These are phyloP conservation scores for Athetis lepigone DNA, from an alignment of 2,888 invertebrate genomes.

Conservation along the genomic window DNA sequence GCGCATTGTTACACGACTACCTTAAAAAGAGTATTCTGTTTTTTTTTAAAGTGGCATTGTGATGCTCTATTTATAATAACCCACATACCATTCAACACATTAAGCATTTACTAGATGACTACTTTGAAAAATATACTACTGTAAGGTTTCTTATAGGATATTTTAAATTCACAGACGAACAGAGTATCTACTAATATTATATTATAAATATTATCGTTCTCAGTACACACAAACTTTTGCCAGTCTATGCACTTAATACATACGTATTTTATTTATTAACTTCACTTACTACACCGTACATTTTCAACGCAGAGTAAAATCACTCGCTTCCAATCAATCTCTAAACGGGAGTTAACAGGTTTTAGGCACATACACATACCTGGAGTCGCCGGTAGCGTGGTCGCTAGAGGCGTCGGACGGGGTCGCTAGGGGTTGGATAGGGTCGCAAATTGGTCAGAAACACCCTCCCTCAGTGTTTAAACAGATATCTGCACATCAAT, in stretches of 20 bases:
- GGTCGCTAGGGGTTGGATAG: conserved; percentile 57
- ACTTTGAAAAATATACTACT: too few species aligned
- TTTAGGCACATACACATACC: conserved; percentile 66
- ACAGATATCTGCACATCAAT: conserved; percentile 60
- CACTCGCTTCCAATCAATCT: conserved; percentile 55
- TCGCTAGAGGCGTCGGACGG: conserved; percentile 58
- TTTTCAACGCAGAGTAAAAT: conserved; percentile 3
- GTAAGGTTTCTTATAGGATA: too few species aligned
- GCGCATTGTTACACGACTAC: not conserved
- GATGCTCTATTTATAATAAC: not conserved
- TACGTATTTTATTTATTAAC: not conserved
- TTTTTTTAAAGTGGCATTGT: conserved; percentile 12
- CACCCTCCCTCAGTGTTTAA: conserved; percentile 56
- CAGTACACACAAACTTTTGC: too few species aligned
- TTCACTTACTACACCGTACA: not conserved
- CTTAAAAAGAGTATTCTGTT: too few species aligned
- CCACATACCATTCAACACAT: too few species aligned
- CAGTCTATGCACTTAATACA: too few species aligned
- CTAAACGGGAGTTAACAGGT: conserved; percentile 75
- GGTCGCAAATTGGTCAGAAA: conserved; percentile 81
- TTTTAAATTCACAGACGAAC: too few species aligned
- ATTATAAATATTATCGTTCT: too few species aligned
- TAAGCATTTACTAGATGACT: too few species aligned
- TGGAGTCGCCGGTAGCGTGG: conserved; percentile 57
- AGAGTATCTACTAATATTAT: too few species aligned